Percentiles rank a stretch among this genome's conserved stretches.
Conservation (phyloP, 2,113 vertebrate genomes). For the Hydrochoerus hydrochaeris region DNA sequence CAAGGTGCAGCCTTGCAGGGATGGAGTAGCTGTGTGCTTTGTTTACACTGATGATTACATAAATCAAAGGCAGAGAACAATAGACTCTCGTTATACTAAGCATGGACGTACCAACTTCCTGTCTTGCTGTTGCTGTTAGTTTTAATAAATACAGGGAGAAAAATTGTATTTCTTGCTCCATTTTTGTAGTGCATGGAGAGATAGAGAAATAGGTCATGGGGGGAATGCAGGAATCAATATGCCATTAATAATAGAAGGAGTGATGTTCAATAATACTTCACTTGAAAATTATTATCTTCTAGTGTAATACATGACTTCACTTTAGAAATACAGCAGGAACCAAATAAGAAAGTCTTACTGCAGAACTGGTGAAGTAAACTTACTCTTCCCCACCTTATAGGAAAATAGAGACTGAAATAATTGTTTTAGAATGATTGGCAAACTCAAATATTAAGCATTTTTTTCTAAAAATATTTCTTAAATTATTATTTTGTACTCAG, state of each 20-base stretch:
- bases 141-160: background rate
- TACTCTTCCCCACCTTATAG: accelerated
- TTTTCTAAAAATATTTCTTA: background rate
- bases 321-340: background rate
- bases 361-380: background rate
- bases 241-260: conserved; percentile 5
- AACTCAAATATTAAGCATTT: background rate
- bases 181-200: background rate
- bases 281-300: conserved; percentile 28
- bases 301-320: background rate
- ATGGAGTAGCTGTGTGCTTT: background rate
- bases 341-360: background rate
- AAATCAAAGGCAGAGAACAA: background rate
- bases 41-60: background rate
- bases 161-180: background rate
- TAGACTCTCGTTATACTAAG: background rate
- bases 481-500: background rate
- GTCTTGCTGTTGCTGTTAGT: background rate
- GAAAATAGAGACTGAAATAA: background rate
- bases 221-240: background rate
- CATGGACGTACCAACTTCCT: background rate
- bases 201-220: background rate
- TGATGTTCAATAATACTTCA: background rate
- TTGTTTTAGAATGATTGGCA: background rate
- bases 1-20: background rate